phyloP scores from a whole-genome alignment of 2,888 invertebrate genomes.

The Platycnemis pennipes region DNA sequence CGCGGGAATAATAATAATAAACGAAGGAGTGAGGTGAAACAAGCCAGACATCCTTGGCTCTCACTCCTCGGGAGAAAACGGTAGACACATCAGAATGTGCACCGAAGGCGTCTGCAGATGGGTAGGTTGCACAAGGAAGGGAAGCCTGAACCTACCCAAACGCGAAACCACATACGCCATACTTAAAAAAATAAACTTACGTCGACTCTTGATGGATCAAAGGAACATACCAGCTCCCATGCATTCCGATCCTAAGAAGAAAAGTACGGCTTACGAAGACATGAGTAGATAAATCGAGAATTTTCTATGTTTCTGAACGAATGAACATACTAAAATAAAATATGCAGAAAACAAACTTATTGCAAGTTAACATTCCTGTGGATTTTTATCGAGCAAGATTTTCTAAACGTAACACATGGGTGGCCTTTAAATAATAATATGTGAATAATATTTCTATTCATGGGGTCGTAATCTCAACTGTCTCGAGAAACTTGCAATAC shows the following conservation, averaged over 20 bases:
- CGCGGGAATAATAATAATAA: constrained; percentile 41
- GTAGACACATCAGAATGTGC: background rate
- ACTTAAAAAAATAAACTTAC: constrained; percentile 32
- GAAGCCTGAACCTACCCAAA: constrained; percentile 64
- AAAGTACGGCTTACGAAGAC: too few relatives aligned
- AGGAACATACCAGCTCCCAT: background rate
- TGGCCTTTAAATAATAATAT: too few relatives aligned
- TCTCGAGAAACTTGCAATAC: too few relatives aligned
- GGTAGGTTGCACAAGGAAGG: background rate
- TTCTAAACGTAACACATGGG: too few relatives aligned
- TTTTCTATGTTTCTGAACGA: too few relatives aligned
- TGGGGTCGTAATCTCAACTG: too few relatives aligned
- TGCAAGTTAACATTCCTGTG: too few relatives aligned
- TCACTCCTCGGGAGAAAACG: background rate
- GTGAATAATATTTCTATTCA: too few relatives aligned
- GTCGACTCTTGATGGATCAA: background rate
- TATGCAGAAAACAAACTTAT: too few relatives aligned
- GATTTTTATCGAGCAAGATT: too few relatives aligned
- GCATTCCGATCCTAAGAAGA: background rate
- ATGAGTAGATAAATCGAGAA: too few relatives aligned
- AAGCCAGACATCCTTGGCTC: constrained; percentile 14
- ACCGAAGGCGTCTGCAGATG: background rate
- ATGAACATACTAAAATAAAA: too few relatives aligned
- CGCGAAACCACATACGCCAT: constrained; percentile 28
- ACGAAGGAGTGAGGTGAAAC: constrained; percentile 25